A percentile compares a stretch with the other conserved stretches of the same genome.
Conservation (phyloP, 2,113 vertebrate species). For the Actenoides lindsayi region DNA sequence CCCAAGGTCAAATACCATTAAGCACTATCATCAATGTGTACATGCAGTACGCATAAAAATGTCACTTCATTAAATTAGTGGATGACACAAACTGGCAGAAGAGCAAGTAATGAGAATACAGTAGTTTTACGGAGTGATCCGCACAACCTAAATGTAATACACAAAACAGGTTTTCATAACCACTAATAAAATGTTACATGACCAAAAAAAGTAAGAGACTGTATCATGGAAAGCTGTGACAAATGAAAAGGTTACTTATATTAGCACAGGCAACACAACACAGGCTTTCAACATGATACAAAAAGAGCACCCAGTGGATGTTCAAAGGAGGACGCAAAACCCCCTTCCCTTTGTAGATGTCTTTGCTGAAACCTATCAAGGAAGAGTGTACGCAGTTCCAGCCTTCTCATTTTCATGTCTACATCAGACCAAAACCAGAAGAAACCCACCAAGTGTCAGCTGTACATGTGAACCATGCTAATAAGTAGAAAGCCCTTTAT, state of each 20-base stretch:
- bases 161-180: neutral
- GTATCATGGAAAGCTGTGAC: neutral
- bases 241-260: neutral
- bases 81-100: conserved; percentile 10
- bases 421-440: neutral
- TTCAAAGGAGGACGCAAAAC: neutral
- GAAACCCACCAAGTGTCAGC: neutral
- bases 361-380: neutral
- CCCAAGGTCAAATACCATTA: conserved; percentile 32
- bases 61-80: conserved; percentile 16
- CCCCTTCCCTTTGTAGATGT: neutral
- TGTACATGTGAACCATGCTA: neutral
- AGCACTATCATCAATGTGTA: neutral
- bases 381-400: rapidly evolving
- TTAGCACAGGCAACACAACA: neutral
- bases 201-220: neutral
- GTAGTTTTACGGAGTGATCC: neutral
- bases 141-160: neutral
- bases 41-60: conserved; percentile 4
- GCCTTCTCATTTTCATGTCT: neutral
- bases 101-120: neutral
- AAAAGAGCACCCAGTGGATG: neutral
- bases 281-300: neutral
- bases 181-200: neutral
- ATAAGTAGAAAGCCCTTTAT: neutral